Evolutionary conservation across 2,888 invertebrate species (phyloP).

Genomic region (Piscicola geometra): DNA sequence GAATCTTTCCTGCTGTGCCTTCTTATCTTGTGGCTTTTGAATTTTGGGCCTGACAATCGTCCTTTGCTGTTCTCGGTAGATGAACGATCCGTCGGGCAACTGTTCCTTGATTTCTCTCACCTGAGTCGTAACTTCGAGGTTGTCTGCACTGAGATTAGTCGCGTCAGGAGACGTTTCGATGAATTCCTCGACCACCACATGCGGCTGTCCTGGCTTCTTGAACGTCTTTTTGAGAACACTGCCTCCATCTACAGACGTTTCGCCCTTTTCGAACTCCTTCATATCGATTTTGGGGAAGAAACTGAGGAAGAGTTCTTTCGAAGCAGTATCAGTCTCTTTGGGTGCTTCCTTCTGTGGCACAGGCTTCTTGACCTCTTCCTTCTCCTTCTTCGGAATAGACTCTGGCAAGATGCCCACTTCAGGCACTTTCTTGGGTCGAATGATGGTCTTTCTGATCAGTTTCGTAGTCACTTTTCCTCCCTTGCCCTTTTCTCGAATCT

Average conservation of each 20-base stretch:
- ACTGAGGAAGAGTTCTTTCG: background rate
- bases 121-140: slow-evolving; percentile 4
- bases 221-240: background rate
- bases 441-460: background rate
- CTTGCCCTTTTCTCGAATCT: background rate
- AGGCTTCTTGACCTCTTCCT: background rate
- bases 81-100: background rate
- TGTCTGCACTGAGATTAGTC: background rate
- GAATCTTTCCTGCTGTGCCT: slow-evolving; percentile 10
- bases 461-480: background rate
- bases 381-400: background rate
- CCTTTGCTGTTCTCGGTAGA: background rate
- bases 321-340: background rate
- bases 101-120: slow-evolving; percentile 27
- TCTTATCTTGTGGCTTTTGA: background rate
- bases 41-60: slow-evolving; percentile 20
- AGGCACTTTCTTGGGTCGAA: background rate
- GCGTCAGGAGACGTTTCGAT: background rate
- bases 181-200: background rate
- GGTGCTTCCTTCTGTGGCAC: background rate
- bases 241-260: background rate
- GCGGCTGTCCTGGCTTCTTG: background rate
- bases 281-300: background rate
- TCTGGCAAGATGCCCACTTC: background rate
- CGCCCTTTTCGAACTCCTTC: background rate